Base-by-base conservation (phyloP, 2,888 invertebrate genomes). In the Quadroppia sp. region DNA sequence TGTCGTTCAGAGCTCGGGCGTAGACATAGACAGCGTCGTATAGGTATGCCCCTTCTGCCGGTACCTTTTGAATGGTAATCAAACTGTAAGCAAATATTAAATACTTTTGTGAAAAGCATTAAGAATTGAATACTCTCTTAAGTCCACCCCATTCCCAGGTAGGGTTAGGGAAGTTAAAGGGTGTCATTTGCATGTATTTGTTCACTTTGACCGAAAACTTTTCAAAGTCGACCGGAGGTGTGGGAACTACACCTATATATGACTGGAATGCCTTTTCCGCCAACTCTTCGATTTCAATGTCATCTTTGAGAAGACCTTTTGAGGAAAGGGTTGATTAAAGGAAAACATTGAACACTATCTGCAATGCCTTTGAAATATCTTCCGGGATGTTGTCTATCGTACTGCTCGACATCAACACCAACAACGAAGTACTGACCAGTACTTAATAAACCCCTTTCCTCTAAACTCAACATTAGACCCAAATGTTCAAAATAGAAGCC, bases 341-440 rank as follows among this genome's bases (percentile, higher is more conserved):
- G 6, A n/a, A 53, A 17, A 73, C 15, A 40, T 20, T 17, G n/a
- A 36, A 9, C 0, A n/a, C n/a, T n/a, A n/a, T n/a, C n/a, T n/a
- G n/a, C n/a, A 45, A 75, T 74, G 82, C 83, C 93, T 71, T 89
- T 86, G 30, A 94, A 85, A 83, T 94, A 94, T 78, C 89, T 89
- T 69, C 88, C 87, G 0, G 94, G 92, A 75, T 89, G 87, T 28
- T 87, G 78, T n/a, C 77, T 77, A 80, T 93, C 90, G 83, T 94
- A 95, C 80, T 92, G 90, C 78, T 92, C 92, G 17, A 92, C 88
- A 80, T 93, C 91, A 7, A 95, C 91, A 6, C 95, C 95, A 28
- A 95, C 89, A 0, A 93, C 94, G 81, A 92, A 94, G 81, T 95
- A 96, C 81, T 94, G 92, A n/a, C 94, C 89, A 80, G 89, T 88